A percentile compares a stretch with the other conserved stretches of the same genome.
These are phyloP conservation scores for Dromius quadrimaculatus DNA, from an alignment of 2,888 invertebrate species.

Conservation along the genomic window DNA sequence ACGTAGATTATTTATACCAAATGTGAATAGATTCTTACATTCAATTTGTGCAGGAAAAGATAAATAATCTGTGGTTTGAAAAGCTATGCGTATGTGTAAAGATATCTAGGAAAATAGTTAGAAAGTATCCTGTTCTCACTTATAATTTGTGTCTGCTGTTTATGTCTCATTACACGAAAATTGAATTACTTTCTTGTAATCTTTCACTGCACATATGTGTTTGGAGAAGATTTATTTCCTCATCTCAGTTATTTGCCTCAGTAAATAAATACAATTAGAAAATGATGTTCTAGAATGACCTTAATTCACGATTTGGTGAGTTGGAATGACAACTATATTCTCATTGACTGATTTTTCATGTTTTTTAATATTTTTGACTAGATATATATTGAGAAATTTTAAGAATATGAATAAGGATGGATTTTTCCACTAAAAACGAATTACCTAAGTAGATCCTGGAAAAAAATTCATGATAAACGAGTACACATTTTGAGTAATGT, in stretches of 20 bases:
- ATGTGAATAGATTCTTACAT: no score
- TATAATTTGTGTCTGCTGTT: conserved; percentile 2
- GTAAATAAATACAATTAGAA: conserved; percentile 18
- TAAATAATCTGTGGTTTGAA: not conserved
- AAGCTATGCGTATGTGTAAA: not conserved
- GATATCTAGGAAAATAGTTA: conserved; percentile 1
- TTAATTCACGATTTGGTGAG: conserved; percentile 9
- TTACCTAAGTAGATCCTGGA: no score
- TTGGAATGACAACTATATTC: conserved; percentile 9
- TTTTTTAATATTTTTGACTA: no score
- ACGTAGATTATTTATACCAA: no score
- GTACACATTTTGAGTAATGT: no score
- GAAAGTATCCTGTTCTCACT: not conserved
- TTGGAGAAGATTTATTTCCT: conserved; percentile 14
- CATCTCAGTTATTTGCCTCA: conserved; percentile 10
- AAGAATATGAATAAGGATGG: no score
- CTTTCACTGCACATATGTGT: conserved; percentile 4
- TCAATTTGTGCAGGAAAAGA: no score
- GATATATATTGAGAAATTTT: no score
- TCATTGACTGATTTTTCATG: no score
- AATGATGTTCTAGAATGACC: conserved; percentile 15
- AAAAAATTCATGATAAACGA: no score
- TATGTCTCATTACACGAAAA: conserved; percentile 16
- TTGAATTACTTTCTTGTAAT: conserved; percentile 16
- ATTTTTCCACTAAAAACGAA: no score